Conservation (phyloP, 2,113 vertebrate species). For the Balaeniceps rex region DNA sequence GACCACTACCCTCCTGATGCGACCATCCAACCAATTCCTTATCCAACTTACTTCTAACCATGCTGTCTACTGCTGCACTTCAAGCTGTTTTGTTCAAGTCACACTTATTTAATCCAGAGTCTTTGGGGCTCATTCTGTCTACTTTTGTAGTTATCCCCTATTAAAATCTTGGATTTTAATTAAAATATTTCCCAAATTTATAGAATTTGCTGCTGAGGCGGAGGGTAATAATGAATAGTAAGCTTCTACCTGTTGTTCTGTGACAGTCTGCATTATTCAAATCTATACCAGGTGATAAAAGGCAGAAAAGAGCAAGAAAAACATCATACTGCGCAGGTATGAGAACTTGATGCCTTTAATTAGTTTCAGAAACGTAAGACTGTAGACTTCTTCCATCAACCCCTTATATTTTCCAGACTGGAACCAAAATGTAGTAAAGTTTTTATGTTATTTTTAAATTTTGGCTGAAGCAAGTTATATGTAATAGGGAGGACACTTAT, state of each 20-base stretch:
- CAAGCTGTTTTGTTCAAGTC: neutral
- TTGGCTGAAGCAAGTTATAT: conserved; percentile 55
- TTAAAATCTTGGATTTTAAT: neutral
- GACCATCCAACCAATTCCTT: too few relatives aligned
- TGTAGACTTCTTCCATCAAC: neutral
- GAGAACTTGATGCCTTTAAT: neutral
- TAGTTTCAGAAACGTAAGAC: neutral
- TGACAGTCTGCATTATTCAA: neutral
- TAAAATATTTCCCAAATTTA: neutral
- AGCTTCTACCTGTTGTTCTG: neutral
- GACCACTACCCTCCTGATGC: too few relatives aligned
- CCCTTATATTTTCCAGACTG: conserved; percentile 42
- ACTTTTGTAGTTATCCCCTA: neutral
- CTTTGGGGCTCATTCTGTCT: neutral
- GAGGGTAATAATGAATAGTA: neutral
- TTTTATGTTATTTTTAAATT: conserved; percentile 64
- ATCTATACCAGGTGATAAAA: neutral
- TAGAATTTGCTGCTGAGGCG: neutral
- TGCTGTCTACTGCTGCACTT: neutral
- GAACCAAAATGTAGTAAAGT: conserved; percentile 30
- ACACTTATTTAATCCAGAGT: neutral
- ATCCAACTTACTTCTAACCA: neutral
- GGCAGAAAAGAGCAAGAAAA: neutral
- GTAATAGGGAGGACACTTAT: conserved; percentile 44
- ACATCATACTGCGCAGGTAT: neutral